These are phyloP conservation scores for Dione juno DNA, from an alignment of 2,888 invertebrate genomes.

Conservation along the genomic window DNA sequence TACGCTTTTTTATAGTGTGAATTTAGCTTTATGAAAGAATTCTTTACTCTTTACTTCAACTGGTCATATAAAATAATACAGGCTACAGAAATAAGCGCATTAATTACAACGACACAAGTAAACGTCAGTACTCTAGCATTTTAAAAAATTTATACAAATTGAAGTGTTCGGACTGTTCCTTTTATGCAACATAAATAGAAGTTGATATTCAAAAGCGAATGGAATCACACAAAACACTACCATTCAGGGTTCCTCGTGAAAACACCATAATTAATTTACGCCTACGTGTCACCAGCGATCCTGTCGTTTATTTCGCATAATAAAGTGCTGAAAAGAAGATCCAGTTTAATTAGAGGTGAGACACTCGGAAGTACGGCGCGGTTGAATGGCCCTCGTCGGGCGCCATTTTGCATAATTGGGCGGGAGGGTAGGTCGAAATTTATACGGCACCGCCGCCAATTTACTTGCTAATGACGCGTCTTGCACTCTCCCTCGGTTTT, in stretches of 20 bases:
- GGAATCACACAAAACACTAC: slow-evolving; percentile 44
- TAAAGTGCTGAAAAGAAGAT: slow-evolving; percentile 81
- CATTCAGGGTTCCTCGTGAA: slow-evolving; percentile 48
- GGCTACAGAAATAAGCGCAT: slow-evolving; percentile 22
- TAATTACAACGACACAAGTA: slow-evolving; percentile 30
- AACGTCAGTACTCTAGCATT: slow-evolving; percentile 24
- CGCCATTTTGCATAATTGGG: slow-evolving; percentile 84
- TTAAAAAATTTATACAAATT: slow-evolving; percentile 28
- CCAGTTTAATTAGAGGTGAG: slow-evolving; percentile 82
- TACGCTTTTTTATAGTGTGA: slow-evolving; percentile 2
- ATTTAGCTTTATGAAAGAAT: slow-evolving; percentile 19
- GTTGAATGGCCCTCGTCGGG: slow-evolving; percentile 78
- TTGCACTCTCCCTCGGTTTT: slow-evolving; percentile 67
- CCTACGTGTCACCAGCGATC: slow-evolving; percentile 56
- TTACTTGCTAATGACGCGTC: slow-evolving; percentile 83
- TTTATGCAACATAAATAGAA: slow-evolving; percentile 38
- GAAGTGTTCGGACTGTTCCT: slow-evolving; percentile 32
- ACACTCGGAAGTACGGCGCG: slow-evolving; percentile 77
- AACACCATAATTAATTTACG: slow-evolving; percentile 62
- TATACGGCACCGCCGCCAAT: slow-evolving; percentile 81
- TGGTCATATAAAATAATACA: slow-evolving; percentile 21
- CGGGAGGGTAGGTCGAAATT: slow-evolving; percentile 80
- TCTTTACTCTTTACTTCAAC: slow-evolving; percentile 6
- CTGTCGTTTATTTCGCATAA: slow-evolving; percentile 79
- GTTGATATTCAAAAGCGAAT: slow-evolving; percentile 41